Percentiles rank a stretch among this genome's conserved stretches.
phyloP scores from a whole-genome alignment of 2,888 invertebrate species.

The Andrena hattorfiana region DNA sequence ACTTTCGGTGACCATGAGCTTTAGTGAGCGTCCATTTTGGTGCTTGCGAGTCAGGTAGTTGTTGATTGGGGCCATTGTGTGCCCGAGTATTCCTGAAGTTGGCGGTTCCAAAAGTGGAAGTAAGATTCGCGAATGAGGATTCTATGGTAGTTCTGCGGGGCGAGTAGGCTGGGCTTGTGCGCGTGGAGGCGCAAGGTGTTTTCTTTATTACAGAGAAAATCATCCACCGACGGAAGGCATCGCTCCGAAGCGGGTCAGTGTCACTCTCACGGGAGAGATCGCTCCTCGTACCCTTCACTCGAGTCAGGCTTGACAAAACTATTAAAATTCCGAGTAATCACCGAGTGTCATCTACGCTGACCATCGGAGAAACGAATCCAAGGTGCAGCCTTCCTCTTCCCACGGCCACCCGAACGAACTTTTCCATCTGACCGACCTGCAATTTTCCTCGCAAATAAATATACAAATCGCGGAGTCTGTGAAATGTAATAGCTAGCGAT shows the following conservation, averaged over 20 bases:
- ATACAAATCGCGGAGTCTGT: no score
- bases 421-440: not conserved
- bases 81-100: not conserved
- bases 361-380: constrained; percentile 53
- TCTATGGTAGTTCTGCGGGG: not conserved
- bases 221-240: constrained; percentile 44
- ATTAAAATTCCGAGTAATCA: constrained; percentile 66
- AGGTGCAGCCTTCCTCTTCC: constrained; percentile 33
- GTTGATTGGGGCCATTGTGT: no score
- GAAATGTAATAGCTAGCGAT: no score
- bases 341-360: constrained; percentile 46
- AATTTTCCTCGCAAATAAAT: not conserved
- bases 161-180: not conserved
- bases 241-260: constrained; percentile 63
- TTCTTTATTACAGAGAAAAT: constrained; percentile 39
- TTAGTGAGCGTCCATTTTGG: no score
- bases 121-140: no score
- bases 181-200: not conserved
- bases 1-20: not conserved
- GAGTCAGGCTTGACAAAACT: constrained; percentile 51
- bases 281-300: constrained; percentile 60
- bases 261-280: constrained; percentile 65
- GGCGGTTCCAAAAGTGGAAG: not conserved
- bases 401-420: constrained; percentile 8
- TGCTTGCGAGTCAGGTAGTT: no score